Conservation (phyloP, 2,888 invertebrate genomes). For the Pyrocoelia pectoralis region DNA sequence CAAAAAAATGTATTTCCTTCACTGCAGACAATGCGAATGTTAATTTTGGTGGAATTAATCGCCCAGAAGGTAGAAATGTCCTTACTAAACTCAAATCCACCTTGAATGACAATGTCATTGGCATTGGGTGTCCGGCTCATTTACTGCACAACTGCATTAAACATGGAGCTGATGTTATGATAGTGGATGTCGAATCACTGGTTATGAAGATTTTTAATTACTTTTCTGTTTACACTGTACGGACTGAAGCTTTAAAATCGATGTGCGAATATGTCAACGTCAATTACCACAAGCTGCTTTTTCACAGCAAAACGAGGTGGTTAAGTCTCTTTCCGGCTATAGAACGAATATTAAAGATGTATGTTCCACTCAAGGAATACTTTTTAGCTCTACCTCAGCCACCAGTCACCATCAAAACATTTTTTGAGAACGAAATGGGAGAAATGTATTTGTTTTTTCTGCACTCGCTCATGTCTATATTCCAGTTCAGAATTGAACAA, state of each 20-base stretch:
- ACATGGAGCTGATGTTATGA: not conserved
- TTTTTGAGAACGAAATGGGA: constrained; percentile 2
- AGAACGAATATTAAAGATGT: constrained; percentile 10
- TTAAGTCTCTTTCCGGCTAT: not conserved
- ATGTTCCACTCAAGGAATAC: not conserved
- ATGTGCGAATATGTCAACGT: not conserved
- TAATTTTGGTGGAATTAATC: constrained; percentile 48
- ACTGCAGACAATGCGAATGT: constrained; percentile 48
- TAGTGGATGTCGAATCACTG: not conserved
- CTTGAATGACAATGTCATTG: not conserved
- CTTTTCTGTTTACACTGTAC: not conserved
- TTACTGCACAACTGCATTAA: constrained; percentile 2
- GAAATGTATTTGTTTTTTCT: constrained; percentile 4
- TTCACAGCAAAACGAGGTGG: constrained; percentile 10
- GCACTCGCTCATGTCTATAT: not conserved
- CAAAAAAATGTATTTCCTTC: constrained; percentile 38
- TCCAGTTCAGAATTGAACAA: not conserved
- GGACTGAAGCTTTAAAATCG: not conserved
- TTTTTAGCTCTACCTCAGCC: not conserved
- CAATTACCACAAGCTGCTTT: constrained; percentile 16
- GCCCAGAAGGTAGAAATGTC: constrained; percentile 39
- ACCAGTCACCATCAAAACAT: not conserved
- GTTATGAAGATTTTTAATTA: constrained; percentile 1
- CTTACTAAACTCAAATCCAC: not conserved
- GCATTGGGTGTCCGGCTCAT: constrained; percentile 5